phyloP scores from a whole-genome alignment of 2,888 invertebrate genomes.

The Agonopterix subpropinquella region DNA sequence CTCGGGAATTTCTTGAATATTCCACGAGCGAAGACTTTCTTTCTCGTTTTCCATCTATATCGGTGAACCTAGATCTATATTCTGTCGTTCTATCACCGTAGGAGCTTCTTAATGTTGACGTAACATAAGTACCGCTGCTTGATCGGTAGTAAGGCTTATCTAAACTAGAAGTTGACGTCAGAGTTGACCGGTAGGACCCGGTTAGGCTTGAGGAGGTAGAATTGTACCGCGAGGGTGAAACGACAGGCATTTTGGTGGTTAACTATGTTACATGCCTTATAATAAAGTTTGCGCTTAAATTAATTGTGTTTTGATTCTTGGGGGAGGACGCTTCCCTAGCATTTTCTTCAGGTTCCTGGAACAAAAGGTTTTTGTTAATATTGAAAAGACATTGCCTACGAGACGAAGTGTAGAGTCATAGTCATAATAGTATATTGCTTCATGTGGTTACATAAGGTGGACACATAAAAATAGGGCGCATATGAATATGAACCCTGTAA shows the following conservation, averaged over 20 bases:
- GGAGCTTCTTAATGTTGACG: slow-evolving; percentile 42
- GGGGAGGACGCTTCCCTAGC: slow-evolving; percentile 55
- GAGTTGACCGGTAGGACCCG: slow-evolving; percentile 63
- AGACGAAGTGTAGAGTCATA: no score
- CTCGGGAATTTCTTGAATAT: slow-evolving; percentile 48
- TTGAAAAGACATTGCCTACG: no score
- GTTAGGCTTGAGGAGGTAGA: slow-evolving; percentile 60
- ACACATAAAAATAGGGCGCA: no score
- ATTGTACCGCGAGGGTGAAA: slow-evolving; percentile 72
- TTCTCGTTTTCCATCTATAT: slow-evolving; percentile 60
- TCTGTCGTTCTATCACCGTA: slow-evolving; percentile 57
- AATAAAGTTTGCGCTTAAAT: slow-evolving; percentile 8
- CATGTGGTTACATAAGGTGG: no score
- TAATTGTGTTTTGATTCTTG: slow-evolving; percentile 40
- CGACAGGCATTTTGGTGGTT: slow-evolving; percentile 70
- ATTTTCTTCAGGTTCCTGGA: slow-evolving; percentile 24
- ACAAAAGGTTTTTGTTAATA: not conserved
- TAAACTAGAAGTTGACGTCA: slow-evolving; percentile 61
- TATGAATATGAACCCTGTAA: no score
- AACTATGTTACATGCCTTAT: slow-evolving; percentile 18
- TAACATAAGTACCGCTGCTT: slow-evolving; percentile 58
- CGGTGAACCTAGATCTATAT: slow-evolving; percentile 50
- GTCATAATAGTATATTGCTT: no score
- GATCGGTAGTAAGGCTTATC: slow-evolving; percentile 73
- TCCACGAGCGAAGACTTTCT: slow-evolving; percentile 57